Evolutionary conservation across 2,888 invertebrate species (phyloP), one percentile per base, ranked within the genome.

Genomic region (Heliconius ismenius): DNA sequence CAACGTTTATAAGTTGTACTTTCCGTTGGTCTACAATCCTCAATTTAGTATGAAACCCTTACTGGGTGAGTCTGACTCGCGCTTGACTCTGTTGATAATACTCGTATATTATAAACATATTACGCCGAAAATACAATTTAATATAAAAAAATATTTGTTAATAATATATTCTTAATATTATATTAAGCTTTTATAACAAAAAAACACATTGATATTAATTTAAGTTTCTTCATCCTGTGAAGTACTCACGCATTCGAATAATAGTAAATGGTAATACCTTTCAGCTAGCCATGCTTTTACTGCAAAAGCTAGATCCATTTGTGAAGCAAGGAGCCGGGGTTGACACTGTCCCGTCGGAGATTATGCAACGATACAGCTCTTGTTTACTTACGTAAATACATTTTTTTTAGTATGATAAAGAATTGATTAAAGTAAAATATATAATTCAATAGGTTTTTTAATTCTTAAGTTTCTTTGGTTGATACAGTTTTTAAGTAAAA

Each of bases 281-380:
- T 49, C 83, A 93, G 93, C 80, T 93, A 73, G 92, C 90, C 18
- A 84, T 80, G 68, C 81, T 90, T 24, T 92, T 92, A 67, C 79
- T 93, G 58, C 83, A 76, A 13, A 90, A 88, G 65, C 73, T 92
- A 78, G 89, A 93, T 81, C 93, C 93, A 0, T 93, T 92, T 69
- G 83, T 87, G 72, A 87, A 86, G 81, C 83, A 82, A 24, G 79
- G 81, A 36, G 60, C 76, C 1, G 79, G 84, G 0, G 32, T 74
- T 6, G 81, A 81, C 24, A 43, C 63, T 0, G 58, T 77, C 1
- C 79, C 83, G 3, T 74, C 81, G 0, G 89, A 88, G 1, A 67
- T 84, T 0, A 68, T 87, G 60, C 86, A 86, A 0, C 83, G 84
- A 79, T 89, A 85, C 79, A 87, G 85, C 67, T 88, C 89, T 7